Evolutionary conservation across 1,140 invertebrate genomes (phyloP).

Genomic region (Druon quercuslanigerum): DNA sequence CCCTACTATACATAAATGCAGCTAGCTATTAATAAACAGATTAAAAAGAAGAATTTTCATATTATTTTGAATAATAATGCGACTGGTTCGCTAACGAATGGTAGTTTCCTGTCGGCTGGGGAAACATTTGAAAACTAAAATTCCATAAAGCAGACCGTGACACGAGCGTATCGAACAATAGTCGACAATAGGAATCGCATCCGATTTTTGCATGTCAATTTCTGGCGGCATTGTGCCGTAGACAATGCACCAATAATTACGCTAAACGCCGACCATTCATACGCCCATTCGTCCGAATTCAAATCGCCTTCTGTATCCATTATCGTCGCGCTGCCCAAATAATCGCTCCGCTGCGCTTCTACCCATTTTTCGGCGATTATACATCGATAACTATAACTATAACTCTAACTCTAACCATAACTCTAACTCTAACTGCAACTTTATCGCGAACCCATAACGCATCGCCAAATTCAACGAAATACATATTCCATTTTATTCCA

Average conservation of each 20-base stretch:
- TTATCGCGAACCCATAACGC: neutral
- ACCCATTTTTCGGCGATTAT: conserved; percentile 58
- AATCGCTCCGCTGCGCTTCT: conserved; percentile 64
- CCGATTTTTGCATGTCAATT: conserved; percentile 76
- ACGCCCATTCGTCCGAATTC: conserved; percentile 72
- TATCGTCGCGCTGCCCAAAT: conserved; percentile 71
- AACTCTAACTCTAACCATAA: neutral
- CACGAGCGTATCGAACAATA: conserved; percentile 67
- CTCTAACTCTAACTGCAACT: neutral
- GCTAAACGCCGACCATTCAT: conserved; percentile 74
- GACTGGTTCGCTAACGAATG: conserved; percentile 41
- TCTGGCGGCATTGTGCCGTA: conserved; percentile 72
- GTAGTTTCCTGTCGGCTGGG: conserved; percentile 43
- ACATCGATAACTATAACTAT: conserved; percentile 42
- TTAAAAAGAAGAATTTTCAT: neutral
- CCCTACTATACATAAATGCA: too few relatives aligned
- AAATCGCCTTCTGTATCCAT: conserved; percentile 74
- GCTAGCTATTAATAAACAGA: too few relatives aligned
- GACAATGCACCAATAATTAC: conserved; percentile 75
- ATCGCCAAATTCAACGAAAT: conserved; percentile 2
- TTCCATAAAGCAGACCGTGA: conserved; percentile 41
- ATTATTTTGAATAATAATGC: conserved; percentile 25
- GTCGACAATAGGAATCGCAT: conserved; percentile 72
- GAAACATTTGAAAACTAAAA: conserved; percentile 66
- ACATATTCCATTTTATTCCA: conserved; percentile 28